Conservation (phyloP, 1,140 invertebrate genomes). For the Andricus grossulariae region DNA sequence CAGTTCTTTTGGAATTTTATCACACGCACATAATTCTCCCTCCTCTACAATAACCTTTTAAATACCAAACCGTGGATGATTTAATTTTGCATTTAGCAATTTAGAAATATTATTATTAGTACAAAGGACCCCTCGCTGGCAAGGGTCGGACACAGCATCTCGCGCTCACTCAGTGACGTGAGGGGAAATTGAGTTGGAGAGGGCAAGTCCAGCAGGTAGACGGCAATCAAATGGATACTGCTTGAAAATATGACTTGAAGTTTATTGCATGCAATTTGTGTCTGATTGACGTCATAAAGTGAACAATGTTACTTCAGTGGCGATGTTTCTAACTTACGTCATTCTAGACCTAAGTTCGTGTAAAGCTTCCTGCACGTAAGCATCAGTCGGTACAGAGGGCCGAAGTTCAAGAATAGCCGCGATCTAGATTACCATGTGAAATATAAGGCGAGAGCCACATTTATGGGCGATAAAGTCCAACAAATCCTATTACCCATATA, state of each 20-base stretch:
- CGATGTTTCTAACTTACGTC: conserved; percentile 15
- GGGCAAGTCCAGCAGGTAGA: no score
- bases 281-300: conserved; percentile 13
- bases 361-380: conserved; percentile 4
- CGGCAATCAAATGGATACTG: no score
- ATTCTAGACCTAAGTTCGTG: conserved; percentile 19
- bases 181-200: no score
- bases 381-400: not conserved
- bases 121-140: no score
- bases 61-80: no score
- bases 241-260: not conserved
- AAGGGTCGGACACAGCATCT: no score
- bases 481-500: conserved; percentile 50
- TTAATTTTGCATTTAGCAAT: no score
- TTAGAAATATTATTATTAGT: no score
- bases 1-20: conserved; percentile 52
- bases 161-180: no score
- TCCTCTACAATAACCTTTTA: not conserved
- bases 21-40: conserved; percentile 44
- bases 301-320: conserved; percentile 1
- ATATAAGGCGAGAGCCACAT: conserved; percentile 50
- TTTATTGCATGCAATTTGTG: conserved; percentile 4
- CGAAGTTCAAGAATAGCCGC: conserved; percentile 27
- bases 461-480: conserved; percentile 52
- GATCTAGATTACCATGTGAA: conserved; percentile 41